Evolutionary conservation across 2,888 invertebrate species (phyloP).

Genomic region (Stenchaetothrips biformis): DNA sequence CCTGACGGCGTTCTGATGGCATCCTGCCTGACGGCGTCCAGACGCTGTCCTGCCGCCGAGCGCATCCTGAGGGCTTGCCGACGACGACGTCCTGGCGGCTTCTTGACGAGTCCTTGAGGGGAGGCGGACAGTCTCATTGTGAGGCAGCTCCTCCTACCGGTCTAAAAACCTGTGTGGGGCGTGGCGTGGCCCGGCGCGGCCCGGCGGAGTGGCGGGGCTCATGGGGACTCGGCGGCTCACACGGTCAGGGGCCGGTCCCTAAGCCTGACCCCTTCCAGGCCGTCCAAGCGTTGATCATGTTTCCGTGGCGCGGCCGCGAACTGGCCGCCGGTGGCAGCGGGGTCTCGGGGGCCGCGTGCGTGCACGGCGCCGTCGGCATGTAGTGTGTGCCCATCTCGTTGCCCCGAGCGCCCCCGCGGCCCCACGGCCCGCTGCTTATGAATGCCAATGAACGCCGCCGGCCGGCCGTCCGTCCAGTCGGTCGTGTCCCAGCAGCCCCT

Average conservation of each 20-base stretch:
- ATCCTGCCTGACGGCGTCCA: no score
- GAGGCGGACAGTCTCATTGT: constrained; percentile 10
- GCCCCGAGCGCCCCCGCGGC: background rate
- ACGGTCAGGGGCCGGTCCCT: background rate
- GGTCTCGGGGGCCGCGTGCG: background rate
- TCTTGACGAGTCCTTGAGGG: background rate
- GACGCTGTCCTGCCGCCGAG: no score
- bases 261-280: background rate
- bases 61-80: background rate
- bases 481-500: no score
- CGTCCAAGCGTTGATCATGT: no score
- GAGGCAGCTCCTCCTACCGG: constrained; percentile 20
- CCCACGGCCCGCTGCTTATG: background rate
- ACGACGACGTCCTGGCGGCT: background rate
- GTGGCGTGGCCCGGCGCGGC: background rate
- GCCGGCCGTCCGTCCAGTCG: background rate
- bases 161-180: constrained; percentile 1
- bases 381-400: background rate
- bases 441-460: background rate
- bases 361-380: background rate
- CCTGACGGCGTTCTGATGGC: no score
- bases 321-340: background rate
- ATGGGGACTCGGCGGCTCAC: constrained; percentile 1
- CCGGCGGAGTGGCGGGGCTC: background rate
- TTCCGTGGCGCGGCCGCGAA: no score